These are phyloP conservation scores for Nematolebias whitei DNA, from an alignment of 2,113 vertebrate genomes.

Conservation along the genomic window DNA sequence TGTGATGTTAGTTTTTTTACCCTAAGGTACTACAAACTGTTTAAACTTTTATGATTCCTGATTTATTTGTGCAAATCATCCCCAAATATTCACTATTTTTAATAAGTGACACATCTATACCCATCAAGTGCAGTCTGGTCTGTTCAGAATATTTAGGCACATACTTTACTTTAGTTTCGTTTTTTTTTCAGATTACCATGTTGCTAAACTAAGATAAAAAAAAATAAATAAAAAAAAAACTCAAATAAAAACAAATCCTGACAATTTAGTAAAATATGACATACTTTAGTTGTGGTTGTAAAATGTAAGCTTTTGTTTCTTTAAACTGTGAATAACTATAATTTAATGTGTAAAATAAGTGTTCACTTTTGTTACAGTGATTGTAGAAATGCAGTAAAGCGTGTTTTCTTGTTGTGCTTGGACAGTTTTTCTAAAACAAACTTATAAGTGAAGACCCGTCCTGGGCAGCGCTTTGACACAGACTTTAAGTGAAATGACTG, in stretches of 20 bases:
- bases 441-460: not conserved
- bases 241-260: not conserved
- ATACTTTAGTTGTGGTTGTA: not conserved
- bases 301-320: slow-evolving; percentile 7
- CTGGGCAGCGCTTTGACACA: not conserved
- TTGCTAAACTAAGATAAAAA: not conserved
- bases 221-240: not conserved
- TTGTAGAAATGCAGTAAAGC: slow-evolving; percentile 15
- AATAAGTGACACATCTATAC: too few relatives aligned
- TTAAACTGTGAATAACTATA: slow-evolving; percentile 3
- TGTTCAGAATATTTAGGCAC: not conserved
- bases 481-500: slow-evolving; percentile 8
- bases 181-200: not conserved
- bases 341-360: not conserved
- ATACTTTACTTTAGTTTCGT: not conserved
- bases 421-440: not conserved
- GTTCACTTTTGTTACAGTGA: slow-evolving; percentile 15
- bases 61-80: not conserved
- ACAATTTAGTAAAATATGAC: not conserved
- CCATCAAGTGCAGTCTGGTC: too few relatives aligned
- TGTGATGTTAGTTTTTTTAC: not conserved
- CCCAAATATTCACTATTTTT: not conserved
- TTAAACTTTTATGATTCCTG: not conserved
- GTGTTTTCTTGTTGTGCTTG: too few relatives aligned
- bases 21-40: slow-evolving; percentile 44